Base-by-base conservation (phyloP, 2,797 vertebrate genomes). In the Micromesistius poutassou region DNA sequence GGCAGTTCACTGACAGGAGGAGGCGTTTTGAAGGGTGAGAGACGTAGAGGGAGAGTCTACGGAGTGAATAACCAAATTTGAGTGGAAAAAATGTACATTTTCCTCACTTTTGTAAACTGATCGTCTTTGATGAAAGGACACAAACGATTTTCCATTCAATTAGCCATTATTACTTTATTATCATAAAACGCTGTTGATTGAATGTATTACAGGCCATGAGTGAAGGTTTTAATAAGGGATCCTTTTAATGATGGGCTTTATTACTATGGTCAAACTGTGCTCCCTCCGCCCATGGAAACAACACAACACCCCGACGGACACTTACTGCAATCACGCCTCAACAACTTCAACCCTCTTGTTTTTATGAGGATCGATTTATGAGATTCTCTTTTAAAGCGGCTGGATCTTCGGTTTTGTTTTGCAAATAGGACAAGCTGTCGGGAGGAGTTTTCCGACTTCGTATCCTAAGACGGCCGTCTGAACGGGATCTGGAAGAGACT, bases 331-430 rank as follows among this genome's bases (percentile, higher is more conserved):
- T 8, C n/a, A n/a, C 55, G 6, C 8, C 55, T 25, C 55, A 7
- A 25, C 22, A n/a, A 16, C 13, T 42, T 5, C 3, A 19, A 4
- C 46, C 22, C 19, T 7, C 22, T n/a, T 62, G 1, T 25, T 62
- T 62, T 62, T n/a, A 62, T 7, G 55, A 62, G 6, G 22, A 62
- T 62, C 55, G 33, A 71, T 40, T 46, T 40, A 72, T 33, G 71
- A 35, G 35, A 72, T 36, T 4, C 5, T 30, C 71, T 19, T 80
- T 89, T 90, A 88, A 91, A 70, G 77, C 85, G 82, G 72, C 78
- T 31, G 73, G 81, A 89, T 92, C 89, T 42, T 74, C 77, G 82
- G 83, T 88, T 90, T 92, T 62, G 88, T 91, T 83, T 89, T 90
- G 87, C 76, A 90, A 91, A 92, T 85, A 73, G 35, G 85, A 88